These are phyloP conservation scores for Octomys mimax DNA, from an alignment of 2,797 vertebrate genomes.

Conservation along the genomic window DNA sequence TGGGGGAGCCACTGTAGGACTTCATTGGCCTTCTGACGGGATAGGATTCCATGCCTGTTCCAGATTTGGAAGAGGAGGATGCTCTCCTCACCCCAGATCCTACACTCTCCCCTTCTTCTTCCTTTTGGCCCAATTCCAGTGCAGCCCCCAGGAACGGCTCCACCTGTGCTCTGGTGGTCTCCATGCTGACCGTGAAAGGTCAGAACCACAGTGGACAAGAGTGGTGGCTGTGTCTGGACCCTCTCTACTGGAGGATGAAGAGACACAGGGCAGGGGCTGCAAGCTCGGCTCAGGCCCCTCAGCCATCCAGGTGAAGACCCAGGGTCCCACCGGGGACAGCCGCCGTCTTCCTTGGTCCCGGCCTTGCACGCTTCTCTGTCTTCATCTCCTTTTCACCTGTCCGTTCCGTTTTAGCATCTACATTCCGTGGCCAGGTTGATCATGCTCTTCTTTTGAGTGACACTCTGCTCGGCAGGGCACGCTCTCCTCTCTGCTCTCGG, in stretches of 20 bases:
- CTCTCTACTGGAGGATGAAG: neutral
- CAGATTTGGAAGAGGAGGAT: neutral
- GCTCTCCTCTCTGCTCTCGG: accelerated
- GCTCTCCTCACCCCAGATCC: neutral
- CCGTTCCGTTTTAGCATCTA: neutral
- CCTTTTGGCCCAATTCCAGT: neutral
- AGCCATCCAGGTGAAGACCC: accelerated
- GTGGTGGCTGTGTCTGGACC: neutral
- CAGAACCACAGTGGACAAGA: neutral
- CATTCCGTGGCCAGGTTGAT: accelerated
- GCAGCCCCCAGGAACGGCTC: accelerated
- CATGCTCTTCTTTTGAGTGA: neutral
- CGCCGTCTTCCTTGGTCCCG: accelerated
- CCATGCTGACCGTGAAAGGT: accelerated
- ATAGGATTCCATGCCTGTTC: neutral
- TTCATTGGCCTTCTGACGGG: neutral
- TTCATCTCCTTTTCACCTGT: neutral
- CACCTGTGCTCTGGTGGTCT: neutral
- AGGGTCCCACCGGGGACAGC: accelerated
- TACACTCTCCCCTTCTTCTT: accelerated
- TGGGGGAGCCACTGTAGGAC: neutral
- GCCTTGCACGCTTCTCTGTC: accelerated
- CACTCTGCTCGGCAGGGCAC: accelerated
- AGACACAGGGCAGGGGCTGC: no score
- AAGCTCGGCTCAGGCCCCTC: accelerated